These are phyloP conservation scores for Hemistola chrysoprasaria DNA, from an alignment of 2,888 invertebrate species.

Conservation along the genomic window DNA sequence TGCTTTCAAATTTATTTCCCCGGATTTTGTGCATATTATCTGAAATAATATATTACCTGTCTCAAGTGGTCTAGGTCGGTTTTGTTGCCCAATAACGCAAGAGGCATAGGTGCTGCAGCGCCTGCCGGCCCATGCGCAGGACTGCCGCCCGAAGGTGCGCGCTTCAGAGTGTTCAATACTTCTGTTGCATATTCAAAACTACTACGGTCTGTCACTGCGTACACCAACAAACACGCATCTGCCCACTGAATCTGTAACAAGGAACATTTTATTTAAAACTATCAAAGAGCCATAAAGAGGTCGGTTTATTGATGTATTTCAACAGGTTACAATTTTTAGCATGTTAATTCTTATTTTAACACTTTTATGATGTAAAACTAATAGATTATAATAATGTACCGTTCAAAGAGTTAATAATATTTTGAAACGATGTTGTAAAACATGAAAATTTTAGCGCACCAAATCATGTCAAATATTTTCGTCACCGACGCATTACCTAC, in stretches of 20 bases:
- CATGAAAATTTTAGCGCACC: conserved; percentile 10
- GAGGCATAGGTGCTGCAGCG: conserved; percentile 75
- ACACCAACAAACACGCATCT: conserved; percentile 89
- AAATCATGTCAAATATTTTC: conserved; percentile 29
- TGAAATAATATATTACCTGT: too few species aligned
- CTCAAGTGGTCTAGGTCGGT: conserved; percentile 89
- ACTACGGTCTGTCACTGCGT: conserved; percentile 87
- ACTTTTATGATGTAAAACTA: conserved; percentile 8
- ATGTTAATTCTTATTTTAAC: conserved; percentile 17
- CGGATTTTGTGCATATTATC: too few species aligned
- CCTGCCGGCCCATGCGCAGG: conserved; percentile 83
- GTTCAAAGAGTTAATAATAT: conserved; percentile 11
- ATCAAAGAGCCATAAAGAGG: too few species aligned
- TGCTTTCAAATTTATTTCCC: too few species aligned
- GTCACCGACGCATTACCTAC: conserved; percentile 27
- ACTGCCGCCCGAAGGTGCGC: conserved; percentile 74
- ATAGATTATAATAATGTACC: conserved; percentile 10
- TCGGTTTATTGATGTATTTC: too few species aligned
- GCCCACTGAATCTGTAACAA: conserved; percentile 87
- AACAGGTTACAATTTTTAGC: conserved; percentile 9
- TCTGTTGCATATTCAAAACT: conserved; percentile 87
- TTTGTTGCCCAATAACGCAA: conserved; percentile 89
- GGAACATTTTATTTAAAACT: background rate
- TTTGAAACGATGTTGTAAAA: conserved; percentile 7
- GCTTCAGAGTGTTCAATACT: conserved; percentile 82